phyloP scores from a whole-genome alignment of 2,797 vertebrate species.

The Sarcophilus harrisii region DNA sequence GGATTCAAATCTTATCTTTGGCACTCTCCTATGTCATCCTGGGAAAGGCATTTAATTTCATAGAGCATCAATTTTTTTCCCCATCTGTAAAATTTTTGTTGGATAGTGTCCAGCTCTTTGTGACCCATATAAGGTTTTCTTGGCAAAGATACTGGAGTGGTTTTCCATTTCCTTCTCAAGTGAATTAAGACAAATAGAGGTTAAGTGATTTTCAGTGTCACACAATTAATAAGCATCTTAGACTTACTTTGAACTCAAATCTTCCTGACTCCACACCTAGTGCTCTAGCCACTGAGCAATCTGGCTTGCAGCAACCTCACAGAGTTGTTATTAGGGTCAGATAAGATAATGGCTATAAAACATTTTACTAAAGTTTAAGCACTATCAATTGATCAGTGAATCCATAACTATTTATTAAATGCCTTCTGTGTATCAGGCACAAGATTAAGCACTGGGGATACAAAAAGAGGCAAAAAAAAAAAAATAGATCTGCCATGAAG shows the following conservation, averaged over 20 bases:
- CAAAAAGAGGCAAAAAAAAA: background rate
- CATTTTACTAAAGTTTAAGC: background rate
- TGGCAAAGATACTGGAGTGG: background rate
- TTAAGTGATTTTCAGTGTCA: background rate
- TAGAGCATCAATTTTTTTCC: background rate
- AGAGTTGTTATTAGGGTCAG: background rate
- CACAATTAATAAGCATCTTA: background rate
- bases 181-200: background rate
- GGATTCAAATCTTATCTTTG: background rate
- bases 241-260: background rate
- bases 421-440: background rate
- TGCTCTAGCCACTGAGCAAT: background rate
- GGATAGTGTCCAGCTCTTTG: background rate
- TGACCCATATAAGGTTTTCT: background rate
- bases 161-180: background rate
- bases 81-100: background rate
- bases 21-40: too few species aligned
- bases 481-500: background rate
- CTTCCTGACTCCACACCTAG: background rate
- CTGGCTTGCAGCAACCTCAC: background rate
- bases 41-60: too few species aligned
- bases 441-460: background rate
- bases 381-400: background rate
- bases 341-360: background rate
- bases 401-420: background rate